Percentiles rank a stretch among this genome's conserved stretches.
Evolutionary conservation across 1,140 invertebrate species (phyloP).

Genomic region (Nephila pilipes): DNA sequence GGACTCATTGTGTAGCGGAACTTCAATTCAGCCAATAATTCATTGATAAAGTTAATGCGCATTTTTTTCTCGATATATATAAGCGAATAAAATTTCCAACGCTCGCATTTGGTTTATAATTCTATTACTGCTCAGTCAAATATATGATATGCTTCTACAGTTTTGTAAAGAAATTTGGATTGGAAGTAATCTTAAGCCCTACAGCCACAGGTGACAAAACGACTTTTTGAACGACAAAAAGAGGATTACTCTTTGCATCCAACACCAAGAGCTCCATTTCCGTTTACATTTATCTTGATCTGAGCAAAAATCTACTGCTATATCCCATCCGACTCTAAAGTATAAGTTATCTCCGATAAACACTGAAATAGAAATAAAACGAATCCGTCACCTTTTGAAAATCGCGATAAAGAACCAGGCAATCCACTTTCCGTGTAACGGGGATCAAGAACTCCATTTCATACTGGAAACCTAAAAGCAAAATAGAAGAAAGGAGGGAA

Average conservation of each 20-base stretch:
- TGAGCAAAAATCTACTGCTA: conserved; percentile 9
- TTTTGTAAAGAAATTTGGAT: too few relatives aligned
- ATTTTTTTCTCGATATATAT: too few relatives aligned
- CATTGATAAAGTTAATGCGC: too few relatives aligned
- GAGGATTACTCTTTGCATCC: not conserved
- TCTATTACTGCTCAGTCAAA: too few relatives aligned
- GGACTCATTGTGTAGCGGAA: too few relatives aligned
- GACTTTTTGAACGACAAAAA: conserved; percentile 2
- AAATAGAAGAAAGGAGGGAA: not conserved
- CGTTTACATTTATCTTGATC: conserved; percentile 68
- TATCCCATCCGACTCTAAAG: conserved; percentile 41
- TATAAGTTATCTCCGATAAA: conserved; percentile 63
- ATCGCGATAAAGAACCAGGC: conserved; percentile 62
- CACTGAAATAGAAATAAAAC: conserved; percentile 61
- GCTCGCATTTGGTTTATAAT: too few relatives aligned
- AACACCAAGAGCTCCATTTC: conserved; percentile 1
- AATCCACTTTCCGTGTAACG: conserved; percentile 70
- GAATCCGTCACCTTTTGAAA: conserved; percentile 70
- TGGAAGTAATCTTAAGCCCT: not conserved
- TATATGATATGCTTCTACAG: too few relatives aligned
- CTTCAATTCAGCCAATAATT: too few relatives aligned
- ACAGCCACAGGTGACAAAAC: conserved; percentile 56
- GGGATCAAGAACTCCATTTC: conserved; percentile 46
- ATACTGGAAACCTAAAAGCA: conserved; percentile 2
- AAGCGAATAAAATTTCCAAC: too few relatives aligned